Base-by-base conservation (phyloP, 2,888 invertebrate genomes). In the Caenorhabditis imperialis region DNA sequence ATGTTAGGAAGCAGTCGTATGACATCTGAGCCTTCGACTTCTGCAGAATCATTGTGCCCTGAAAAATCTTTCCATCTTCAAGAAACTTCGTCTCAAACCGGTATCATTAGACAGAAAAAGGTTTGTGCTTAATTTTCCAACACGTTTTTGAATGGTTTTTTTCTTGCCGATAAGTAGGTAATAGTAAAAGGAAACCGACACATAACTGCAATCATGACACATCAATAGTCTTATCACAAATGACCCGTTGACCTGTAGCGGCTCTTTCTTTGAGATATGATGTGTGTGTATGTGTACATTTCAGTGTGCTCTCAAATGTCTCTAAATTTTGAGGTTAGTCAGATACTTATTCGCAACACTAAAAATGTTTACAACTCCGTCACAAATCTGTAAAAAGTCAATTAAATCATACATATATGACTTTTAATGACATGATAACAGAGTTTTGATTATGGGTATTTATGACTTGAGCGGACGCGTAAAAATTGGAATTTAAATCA, bases 21-120 rank as follows among this genome's bases (percentile, higher is more conserved):
- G 75, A 63, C 75, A 33, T 75, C 63, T 1, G 69, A 75, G 18
- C 75, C 75, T n/a, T 75, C 75, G 14, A 75, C 75, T 4, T 75
- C 75, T 30, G 27, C 69, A 12, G 53, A 37, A 16, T 35, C 53
- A 7, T 22, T 48, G 6, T 35, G 62, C 4, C 22, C 38, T 10
- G 58, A 53, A 10, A 33, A 48, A 8, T 18, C 40, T 0, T 37
- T 23, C 7, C 37, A 71, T 3, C 45, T 76, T 14, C 76, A 76
- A 16, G 70, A 76, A 51, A n/a, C n/a, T n/a, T n/a, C n/a, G n/a
- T n/a, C n/a, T n/a, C n/a, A n/a, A n/a, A n/a, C n/a, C n/a, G n/a
- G n/a, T n/a, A n/a, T n/a, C n/a, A n/a, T n/a, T n/a, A n/a, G n/a
- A n/a, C 74, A 74, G 44, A 54, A 35, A 42, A 57, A 70, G 50